These are phyloP conservation scores for Opisthograptis luteolata DNA, from an alignment of 2,888 invertebrate species.

Conservation along the genomic window DNA sequence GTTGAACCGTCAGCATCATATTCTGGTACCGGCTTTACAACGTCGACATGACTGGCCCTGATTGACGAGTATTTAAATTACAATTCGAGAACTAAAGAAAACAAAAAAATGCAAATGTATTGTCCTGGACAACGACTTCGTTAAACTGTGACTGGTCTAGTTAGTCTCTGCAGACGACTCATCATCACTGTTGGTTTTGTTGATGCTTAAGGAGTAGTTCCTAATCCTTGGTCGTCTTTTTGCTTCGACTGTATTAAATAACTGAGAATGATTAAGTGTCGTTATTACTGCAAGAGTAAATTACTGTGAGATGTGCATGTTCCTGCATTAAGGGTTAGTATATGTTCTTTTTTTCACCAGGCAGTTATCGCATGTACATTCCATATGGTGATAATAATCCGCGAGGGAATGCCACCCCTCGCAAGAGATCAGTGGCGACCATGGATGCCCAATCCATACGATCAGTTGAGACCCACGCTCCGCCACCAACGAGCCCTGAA, in stretches of 20 bases:
- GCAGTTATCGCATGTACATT: constrained; percentile 62
- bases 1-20: constrained; percentile 21
- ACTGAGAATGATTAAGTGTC: background rate
- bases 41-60: constrained; percentile 15
- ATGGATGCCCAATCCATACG: constrained; percentile 78
- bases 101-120: constrained; percentile 21
- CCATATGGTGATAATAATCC: constrained; percentile 57
- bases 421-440: constrained; percentile 69
- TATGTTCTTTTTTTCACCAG: constrained; percentile 41
- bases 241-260: background rate
- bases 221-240: too few species aligned
- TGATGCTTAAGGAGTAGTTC: constrained; percentile 3
- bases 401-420: constrained; percentile 63
- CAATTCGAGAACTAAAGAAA: constrained; percentile 9
- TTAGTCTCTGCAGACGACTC: constrained; percentile 23
- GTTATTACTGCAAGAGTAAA: background rate
- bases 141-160: constrained; percentile 28
- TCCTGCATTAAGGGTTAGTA: constrained; percentile 17
- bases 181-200: constrained; percentile 12
- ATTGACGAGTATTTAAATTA: constrained; percentile 28
- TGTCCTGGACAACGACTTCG: constrained; percentile 25
- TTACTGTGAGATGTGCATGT: background rate
- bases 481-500: constrained; percentile 72
- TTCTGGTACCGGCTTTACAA: constrained; percentile 19
- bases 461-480: constrained; percentile 75